Conservation (phyloP, 2,888 invertebrate genomes). For the Mystacides longicornis region DNA sequence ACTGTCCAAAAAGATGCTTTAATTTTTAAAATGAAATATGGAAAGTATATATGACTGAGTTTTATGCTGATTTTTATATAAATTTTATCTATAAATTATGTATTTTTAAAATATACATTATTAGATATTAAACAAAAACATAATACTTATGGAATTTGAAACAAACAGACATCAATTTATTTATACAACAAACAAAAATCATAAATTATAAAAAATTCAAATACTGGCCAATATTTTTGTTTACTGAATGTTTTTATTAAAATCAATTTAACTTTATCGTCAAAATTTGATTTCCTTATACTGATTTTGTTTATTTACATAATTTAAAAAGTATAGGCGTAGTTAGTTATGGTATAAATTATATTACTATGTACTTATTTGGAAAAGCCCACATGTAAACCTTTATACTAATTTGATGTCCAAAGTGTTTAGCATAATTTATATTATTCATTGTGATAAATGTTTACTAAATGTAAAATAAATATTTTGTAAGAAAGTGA, state of each 20-base stretch:
- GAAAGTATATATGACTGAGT: neutral
- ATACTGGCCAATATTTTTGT: no score
- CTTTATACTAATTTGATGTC: conserved; percentile 1
- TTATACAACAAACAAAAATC: no score
- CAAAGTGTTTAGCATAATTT: conserved; percentile 12
- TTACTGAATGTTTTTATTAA: no score
- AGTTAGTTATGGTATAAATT: no score
- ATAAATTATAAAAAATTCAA: no score
- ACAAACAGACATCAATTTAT: neutral
- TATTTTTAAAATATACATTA: neutral
- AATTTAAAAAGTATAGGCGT: no score
- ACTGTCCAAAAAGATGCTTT: neutral
- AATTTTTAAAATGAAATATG: neutral
- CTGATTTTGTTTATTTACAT: no score
- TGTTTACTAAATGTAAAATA: conserved; percentile 25
- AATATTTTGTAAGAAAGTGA: conserved; percentile 24
- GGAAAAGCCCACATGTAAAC: neutral
- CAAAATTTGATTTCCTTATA: no score
- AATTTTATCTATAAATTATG: no score
- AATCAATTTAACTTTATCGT: no score
- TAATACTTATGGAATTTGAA: neutral
- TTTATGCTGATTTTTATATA: conserved; percentile 1
- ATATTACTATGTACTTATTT: no score
- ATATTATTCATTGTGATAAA: conserved; percentile 25
- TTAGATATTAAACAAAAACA: neutral